Evolutionary conservation across 2,888 invertebrate species (phyloP), one percentile per base, ranked within the genome.

Genomic region (Dryococelus australis): DNA sequence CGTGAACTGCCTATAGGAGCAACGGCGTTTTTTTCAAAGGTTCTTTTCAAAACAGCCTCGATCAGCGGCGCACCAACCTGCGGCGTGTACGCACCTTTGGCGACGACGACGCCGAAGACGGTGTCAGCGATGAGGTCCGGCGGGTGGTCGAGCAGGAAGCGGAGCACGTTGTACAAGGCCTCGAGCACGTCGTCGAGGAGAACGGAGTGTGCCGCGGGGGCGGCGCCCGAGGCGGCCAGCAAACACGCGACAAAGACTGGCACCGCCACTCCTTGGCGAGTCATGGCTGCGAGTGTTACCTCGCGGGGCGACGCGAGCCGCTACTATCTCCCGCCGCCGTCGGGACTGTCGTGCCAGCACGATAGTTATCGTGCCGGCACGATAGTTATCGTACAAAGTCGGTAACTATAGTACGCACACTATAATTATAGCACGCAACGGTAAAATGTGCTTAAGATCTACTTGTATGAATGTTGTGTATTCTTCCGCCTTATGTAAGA

Each of bases 51-150:
- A 35, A 35, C 1, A 35, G 35, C 35, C 35, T 20, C 51, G 51
- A 16, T 4, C 8, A 20, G 8, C 51, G 4, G 51, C 8, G 51
- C 2, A 51, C 51, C 51, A 2, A 20, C 20, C 4, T 16, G 51
- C 51, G 51, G 65, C 24, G 1, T 0, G 65, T 10, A 65, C 65
- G 35, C 24, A 83, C 83, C 83, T 83, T 83, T 43, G 83, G 83
- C 83, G 35, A 83, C 20, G 28, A 83, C 24, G 35, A 83, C 83
- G 35, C 83, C 83, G 83, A 83, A 83, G 35, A 83, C 35, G 24
- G 83, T 83, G 28, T 83, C 83, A 5, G 20, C 83, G 16, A 83
- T 43, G 35, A 83, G 83, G 43, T 83, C 35, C 16, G 13, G 20
- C 83, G 83, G 83, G 28, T 43, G 83, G 35, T 27, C 83, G 6